phyloP scores from a whole-genome alignment of 2,888 invertebrate genomes.

The Seira ritae region DNA sequence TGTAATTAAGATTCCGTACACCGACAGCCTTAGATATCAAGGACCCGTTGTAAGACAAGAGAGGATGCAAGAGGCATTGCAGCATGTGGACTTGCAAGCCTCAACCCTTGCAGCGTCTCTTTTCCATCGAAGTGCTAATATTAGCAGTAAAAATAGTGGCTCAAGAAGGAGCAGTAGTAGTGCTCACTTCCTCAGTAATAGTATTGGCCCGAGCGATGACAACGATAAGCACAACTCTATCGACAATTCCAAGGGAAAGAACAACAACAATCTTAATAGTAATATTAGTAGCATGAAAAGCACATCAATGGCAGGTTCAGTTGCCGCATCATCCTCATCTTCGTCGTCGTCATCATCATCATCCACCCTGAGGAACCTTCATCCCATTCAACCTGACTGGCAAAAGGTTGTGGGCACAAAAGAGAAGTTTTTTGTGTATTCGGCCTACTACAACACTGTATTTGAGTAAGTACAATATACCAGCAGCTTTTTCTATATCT shows the following conservation, averaged over 20 bases:
- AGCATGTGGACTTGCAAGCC: conserved; percentile 56
- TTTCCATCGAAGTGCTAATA: conserved; percentile 31
- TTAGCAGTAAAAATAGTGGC: conserved; percentile 29
- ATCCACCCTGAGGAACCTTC: conserved; percentile 61
- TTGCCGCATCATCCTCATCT: conserved; percentile 29
- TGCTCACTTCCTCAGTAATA: too few species aligned
- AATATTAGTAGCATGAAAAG: conserved; percentile 41
- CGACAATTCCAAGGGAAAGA: not conserved
- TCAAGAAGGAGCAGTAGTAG: conserved; percentile 23
- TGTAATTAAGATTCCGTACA: conserved; percentile 55
- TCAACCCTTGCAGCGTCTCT: conserved; percentile 50
- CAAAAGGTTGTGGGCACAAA: conserved; percentile 75
- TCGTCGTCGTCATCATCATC: conserved; percentile 30
- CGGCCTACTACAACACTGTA: conserved; percentile 86
- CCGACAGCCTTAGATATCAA: conserved; percentile 61
- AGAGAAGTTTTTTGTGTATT: conserved; percentile 91
- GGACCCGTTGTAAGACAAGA: conserved; percentile 40
- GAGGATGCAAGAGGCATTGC: conserved; percentile 42
- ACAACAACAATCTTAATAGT: conserved; percentile 29
- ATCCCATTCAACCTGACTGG: conserved; percentile 74
- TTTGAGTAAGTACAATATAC: conserved; percentile 73
- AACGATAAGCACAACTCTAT: conserved; percentile 19
- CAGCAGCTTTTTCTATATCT: not conserved
- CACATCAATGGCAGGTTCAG: conserved; percentile 42
- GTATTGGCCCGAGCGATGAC: not conserved